A percentile compares a stretch with the other conserved stretches of the same genome.
These are phyloP conservation scores for Chaitophorus viminalis DNA, from an alignment of 2,888 invertebrate genomes.

Conservation along the genomic window DNA sequence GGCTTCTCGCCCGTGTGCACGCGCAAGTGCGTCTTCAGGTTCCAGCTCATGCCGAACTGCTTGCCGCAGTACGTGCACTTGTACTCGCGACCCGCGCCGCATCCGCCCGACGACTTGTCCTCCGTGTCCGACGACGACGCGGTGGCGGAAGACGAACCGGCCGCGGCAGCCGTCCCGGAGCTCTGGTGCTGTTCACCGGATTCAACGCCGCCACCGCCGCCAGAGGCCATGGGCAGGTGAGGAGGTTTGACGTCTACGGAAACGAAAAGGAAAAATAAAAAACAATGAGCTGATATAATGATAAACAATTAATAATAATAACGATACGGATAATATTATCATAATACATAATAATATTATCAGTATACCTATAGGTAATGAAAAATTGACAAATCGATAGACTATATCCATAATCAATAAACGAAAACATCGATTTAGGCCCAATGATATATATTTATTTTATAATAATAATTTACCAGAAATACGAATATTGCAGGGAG, in stretches of 20 bases:
- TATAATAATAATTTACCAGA: no score
- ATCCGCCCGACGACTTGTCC: slow-evolving; percentile 42
- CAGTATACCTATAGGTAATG: no score
- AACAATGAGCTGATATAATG: no score
- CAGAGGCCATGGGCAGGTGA: neutral
- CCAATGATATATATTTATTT: no score
- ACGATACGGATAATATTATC: no score
- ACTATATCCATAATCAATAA: no score
- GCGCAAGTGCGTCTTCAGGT: slow-evolving; percentile 86
- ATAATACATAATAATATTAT: no score
- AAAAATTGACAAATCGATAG: no score
- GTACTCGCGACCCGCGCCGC: slow-evolving; percentile 78
- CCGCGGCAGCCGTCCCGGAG: neutral
- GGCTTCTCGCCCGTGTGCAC: slow-evolving; percentile 91
- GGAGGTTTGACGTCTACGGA: neutral
- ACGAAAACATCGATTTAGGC: no score
- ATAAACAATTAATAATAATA: no score
- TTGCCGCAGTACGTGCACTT: slow-evolving; percentile 90
- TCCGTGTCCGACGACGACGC: slow-evolving; percentile 61
- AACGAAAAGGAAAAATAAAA: neutral
- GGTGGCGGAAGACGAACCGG: neutral
- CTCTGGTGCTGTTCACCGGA: neutral
- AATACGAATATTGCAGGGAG: no score
- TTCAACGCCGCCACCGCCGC: neutral
- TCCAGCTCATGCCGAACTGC: slow-evolving; percentile 93